Conservation (phyloP, 2,113 vertebrate species). For the Rhea americana region DNA sequence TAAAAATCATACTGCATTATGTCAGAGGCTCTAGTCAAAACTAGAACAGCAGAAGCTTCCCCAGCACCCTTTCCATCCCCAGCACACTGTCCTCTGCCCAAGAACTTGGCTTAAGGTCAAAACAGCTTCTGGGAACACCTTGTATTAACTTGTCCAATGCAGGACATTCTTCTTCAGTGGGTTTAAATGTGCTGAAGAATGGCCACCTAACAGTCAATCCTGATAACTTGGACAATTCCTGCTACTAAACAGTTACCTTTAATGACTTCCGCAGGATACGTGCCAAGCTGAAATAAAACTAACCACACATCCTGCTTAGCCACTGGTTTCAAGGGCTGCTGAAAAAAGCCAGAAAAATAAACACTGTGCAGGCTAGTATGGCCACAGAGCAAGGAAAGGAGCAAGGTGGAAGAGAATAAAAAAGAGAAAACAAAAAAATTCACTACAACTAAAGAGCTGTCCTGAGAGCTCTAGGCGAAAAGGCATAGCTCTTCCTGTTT, state of each 20-base stretch:
- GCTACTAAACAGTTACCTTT: neutral
- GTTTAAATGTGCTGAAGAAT: neutral
- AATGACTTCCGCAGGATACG: neutral
- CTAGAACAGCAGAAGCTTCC: neutral
- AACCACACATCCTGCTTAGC: neutral
- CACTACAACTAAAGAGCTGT: neutral
- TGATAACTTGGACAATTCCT: neutral
- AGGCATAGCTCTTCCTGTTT: neutral
- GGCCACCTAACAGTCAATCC: neutral
- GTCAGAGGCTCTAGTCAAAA: neutral
- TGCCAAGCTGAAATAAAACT: neutral
- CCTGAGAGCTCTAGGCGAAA: neutral
- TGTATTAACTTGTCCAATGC: neutral
- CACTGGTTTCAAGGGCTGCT: neutral
- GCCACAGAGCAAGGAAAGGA: neutral
- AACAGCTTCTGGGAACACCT: neutral
- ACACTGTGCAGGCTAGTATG: rapidly evolving
- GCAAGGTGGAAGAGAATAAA: neutral
- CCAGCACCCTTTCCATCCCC: neutral
- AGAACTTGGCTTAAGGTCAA: neutral
- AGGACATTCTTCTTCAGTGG: neutral
- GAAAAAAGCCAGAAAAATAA: neutral
- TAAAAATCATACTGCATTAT: neutral
- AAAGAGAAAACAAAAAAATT: neutral
- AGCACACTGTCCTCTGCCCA: neutral